These are phyloP conservation scores for Eufriesea mexicana DNA, from an alignment of 1,140 invertebrate genomes.

Conservation along the genomic window DNA sequence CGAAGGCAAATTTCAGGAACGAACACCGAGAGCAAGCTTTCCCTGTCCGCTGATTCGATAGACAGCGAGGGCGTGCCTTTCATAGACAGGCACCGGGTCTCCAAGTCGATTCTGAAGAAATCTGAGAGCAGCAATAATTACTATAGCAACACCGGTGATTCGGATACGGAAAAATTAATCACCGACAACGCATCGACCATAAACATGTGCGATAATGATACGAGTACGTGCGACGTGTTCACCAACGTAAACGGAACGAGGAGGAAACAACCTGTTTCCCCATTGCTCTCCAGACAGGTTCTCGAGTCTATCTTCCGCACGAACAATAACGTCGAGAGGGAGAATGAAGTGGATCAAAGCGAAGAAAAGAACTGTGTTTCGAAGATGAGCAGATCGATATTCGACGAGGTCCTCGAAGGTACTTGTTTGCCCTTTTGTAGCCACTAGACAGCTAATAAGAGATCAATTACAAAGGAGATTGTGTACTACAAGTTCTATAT, in stretches of 20 bases:
- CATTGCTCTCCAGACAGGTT: conserved; percentile 75
- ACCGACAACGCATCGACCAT: conserved; percentile 84
- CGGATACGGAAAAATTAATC: conserved; percentile 90
- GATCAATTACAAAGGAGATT: background rate
- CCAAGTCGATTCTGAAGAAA: conserved; percentile 91
- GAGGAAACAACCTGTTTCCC: conserved; percentile 70
- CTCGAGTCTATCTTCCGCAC: conserved; percentile 79
- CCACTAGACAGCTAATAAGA: background rate
- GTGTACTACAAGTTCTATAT: background rate
- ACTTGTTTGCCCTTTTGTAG: conserved; percentile 7
- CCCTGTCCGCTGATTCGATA: conserved; percentile 88
- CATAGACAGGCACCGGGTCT: conserved; percentile 85
- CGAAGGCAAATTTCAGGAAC: conserved; percentile 81
- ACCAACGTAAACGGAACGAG: conserved; percentile 77
- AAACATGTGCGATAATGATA: conserved; percentile 81
- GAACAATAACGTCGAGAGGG: conserved; percentile 79
- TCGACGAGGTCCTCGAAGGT: conserved; percentile 73
- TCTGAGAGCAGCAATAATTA: conserved; percentile 84
- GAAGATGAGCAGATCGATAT: conserved; percentile 67
- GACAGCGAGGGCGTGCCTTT: conserved; percentile 85
- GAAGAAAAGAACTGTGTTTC: conserved; percentile 62
- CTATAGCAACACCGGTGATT: conserved; percentile 83
- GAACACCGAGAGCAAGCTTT: conserved; percentile 85
- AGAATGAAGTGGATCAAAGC: conserved; percentile 64
- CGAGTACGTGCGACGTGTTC: conserved; percentile 70